A percentile compares a stretch with the other conserved stretches of the same genome.
Evolutionary conservation across 37 sponge, comb jelly and placozoan genomes (phyloP).

Genomic region (Bolinopsis microptera): DNA sequence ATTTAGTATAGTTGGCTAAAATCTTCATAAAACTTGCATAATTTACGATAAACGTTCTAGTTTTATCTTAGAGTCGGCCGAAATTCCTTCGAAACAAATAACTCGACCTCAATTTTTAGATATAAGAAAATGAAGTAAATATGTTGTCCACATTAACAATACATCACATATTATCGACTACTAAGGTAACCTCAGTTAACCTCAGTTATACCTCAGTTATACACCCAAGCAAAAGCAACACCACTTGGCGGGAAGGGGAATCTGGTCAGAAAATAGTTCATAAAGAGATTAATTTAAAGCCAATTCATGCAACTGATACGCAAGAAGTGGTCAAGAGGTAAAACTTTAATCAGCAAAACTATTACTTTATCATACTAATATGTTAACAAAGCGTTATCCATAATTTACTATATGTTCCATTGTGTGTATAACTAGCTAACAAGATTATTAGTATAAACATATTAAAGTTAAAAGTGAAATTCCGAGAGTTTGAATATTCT

Average conservation of each 20-base stretch:
- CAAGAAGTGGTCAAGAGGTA: too few relatives aligned
- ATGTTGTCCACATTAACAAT: not conserved
- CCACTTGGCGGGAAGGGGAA: too few relatives aligned
- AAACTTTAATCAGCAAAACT: too few relatives aligned
- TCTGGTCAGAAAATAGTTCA: not conserved
- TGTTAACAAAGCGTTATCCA: too few relatives aligned
- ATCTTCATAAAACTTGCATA: too few relatives aligned
- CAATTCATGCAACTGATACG: not conserved
- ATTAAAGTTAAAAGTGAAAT: not conserved
- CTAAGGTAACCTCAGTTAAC: too few relatives aligned
- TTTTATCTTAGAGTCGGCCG: too few relatives aligned
- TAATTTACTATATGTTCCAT: too few relatives aligned
- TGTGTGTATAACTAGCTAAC: too few relatives aligned
- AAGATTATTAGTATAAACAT: not conserved
- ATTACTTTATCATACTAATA: too few relatives aligned
- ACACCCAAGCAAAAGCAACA: not conserved
- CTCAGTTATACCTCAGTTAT: not conserved
- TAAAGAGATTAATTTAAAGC: not conserved
- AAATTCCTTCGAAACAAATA: not conserved
- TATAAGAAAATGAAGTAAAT: not conserved
- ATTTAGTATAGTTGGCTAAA: too few relatives aligned
- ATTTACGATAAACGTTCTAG: not conserved
- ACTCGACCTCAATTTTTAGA: not conserved
- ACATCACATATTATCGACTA: not conserved
- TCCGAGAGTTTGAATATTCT: not conserved